Percentiles rank a stretch among this genome's conserved stretches.
Conservation (phyloP, 1,140 invertebrate species). For the Drusus annulatus region DNA sequence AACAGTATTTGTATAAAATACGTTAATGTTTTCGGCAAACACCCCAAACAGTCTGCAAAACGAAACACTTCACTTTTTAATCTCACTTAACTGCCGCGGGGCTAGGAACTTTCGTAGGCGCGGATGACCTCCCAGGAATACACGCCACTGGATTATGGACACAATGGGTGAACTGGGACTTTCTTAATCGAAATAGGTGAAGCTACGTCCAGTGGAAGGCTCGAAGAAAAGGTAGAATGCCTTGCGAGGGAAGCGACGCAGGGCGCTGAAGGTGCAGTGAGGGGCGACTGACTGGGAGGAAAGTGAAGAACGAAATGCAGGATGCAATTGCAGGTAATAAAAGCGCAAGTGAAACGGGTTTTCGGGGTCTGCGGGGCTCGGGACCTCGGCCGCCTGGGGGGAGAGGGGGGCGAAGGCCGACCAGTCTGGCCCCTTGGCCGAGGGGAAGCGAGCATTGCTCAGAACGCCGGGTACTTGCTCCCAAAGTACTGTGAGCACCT, state of each 20-base stretch:
- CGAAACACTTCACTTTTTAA: conserved; percentile 32
- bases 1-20: not conserved
- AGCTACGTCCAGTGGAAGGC: too few relatives aligned
- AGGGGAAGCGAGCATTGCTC: conserved; percentile 9
- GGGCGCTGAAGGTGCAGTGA: not conserved
- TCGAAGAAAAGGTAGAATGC: too few relatives aligned
- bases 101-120: too few relatives aligned
- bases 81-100: not conserved
- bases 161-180: too few relatives aligned
- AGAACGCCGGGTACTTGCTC: too few relatives aligned
- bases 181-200: too few relatives aligned
- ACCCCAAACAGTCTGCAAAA: conserved; percentile 8
- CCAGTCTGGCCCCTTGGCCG: conserved; percentile 17
- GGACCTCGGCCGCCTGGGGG: conserved; percentile 1
- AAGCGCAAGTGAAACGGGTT: conserved; percentile 55
- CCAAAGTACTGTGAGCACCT: not conserved
- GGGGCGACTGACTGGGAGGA: not conserved
- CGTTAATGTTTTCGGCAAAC: conserved; percentile 18
- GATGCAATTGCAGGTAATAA: conserved; percentile 55
- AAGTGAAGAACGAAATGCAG: conserved; percentile 15
- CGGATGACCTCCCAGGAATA: too few relatives aligned
- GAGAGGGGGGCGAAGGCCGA: conserved; percentile 43
- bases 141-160: too few relatives aligned
- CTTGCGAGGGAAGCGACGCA: too few relatives aligned
- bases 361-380: conserved; percentile 9